Base-by-base conservation (phyloP, 2,113 vertebrate genomes). In the Alethe diademata region DNA sequence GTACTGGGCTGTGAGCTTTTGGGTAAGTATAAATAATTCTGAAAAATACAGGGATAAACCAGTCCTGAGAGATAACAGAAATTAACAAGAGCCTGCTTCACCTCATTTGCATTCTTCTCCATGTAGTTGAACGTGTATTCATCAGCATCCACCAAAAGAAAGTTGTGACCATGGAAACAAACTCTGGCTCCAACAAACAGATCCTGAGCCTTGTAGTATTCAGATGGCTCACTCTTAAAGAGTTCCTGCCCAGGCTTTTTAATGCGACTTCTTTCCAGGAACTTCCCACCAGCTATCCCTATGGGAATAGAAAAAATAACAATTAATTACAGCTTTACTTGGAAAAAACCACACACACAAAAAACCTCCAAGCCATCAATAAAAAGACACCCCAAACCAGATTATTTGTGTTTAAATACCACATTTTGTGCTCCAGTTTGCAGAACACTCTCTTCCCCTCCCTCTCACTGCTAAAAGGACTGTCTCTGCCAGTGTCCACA, bases 51-150 rank as follows among this genome's bases (percentile, higher is more conserved):
- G 9, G 89, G 58, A 50, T 69, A 95, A 93, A 80, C 87, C 75
- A 85, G 53, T 40, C 45, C 43, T 80, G 75, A 80, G 80, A 90
- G 51, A 70, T 18, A 60, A 91, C 1, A 79, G 28, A 83, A 95
- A 91, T 76, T 47, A 92, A 69, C 9, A 90, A 60, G 66, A 97
- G 82, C 40, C 54, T 73, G 79, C 66, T 88, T 92, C 90, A 99
- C 99, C 98, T 98, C 98, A 87, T 99, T 96, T 65, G 97, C 87
- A 96, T 99, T 97, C 69, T 96, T 97, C 96, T 99, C 99, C 99
- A 99, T 99, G 95, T 99, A 99, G 69, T 86, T 98, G 72, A 99
- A 97, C 2, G 98, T 98, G 95, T 99, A 99, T 57, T 99, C 98
- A 91, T 99, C 99, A 22, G 98, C 98, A 91, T 98, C 98, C 73